Conservation (phyloP, 2,797 vertebrate species). For the Gallinago nigripennis region DNA sequence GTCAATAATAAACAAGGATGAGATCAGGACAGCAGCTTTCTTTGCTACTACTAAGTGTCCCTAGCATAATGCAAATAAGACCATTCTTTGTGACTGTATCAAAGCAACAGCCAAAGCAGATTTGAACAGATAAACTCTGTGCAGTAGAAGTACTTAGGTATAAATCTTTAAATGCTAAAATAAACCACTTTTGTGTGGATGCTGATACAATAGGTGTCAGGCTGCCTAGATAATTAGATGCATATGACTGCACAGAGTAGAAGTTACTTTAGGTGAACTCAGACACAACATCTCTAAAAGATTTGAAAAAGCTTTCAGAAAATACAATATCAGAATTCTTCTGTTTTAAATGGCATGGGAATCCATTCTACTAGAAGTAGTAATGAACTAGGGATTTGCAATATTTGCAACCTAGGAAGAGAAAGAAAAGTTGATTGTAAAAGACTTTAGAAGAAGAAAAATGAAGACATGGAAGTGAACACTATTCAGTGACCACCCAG, state of each 20-base stretch:
- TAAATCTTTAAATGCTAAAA: not conserved
- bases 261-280: not conserved
- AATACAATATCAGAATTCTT: not conserved
- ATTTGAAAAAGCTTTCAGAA: not conserved
- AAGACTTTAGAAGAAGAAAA: not conserved
- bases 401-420: not conserved
- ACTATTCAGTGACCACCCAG: not conserved
- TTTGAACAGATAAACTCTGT: not conserved
- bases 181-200: not conserved
- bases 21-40: not conserved
- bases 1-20: constrained; percentile 13
- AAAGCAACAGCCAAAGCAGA: not conserved
- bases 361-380: not conserved
- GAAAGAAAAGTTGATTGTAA: not conserved
- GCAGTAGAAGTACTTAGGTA: not conserved
- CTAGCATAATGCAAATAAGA: not conserved
- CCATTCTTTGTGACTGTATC: not conserved
- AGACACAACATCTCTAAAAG: not conserved
- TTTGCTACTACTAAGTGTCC: not conserved
- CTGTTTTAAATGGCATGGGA: not conserved
- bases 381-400: not conserved
- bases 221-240: not conserved
- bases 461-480: not conserved
- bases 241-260: not conserved
- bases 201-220: not conserved